Conservation (phyloP, 2,113 vertebrate genomes). For the Pollimyrus isidori region DNA sequence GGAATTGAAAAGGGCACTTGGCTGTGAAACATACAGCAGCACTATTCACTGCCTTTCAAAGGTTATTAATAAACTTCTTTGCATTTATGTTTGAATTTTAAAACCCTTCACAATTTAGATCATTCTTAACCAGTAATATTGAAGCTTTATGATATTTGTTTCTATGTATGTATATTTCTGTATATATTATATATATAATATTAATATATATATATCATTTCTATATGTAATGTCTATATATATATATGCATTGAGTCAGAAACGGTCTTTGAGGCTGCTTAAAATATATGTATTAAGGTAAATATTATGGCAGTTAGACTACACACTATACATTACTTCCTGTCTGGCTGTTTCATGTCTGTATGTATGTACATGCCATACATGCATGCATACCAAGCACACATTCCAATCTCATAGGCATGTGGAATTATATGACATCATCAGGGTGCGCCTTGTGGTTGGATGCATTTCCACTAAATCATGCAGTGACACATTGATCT, state of each 20-base stretch:
- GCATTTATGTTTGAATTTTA: background rate
- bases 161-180: slow-evolving; percentile 1
- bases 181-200: background rate
- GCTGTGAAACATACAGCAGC: slow-evolving; percentile 32
- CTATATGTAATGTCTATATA: background rate
- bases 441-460: background rate
- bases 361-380: background rate
- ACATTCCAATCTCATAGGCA: background rate
- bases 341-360: background rate
- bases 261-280: background rate
- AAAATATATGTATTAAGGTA: background rate
- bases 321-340: slow-evolving; percentile 9
- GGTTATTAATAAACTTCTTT: slow-evolving; percentile 19
- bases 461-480: background rate
- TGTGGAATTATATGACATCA: slow-evolving; percentile 1
- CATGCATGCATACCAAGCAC: background rate
- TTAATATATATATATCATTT: background rate
- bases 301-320: background rate
- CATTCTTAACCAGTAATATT: background rate
- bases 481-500: background rate
- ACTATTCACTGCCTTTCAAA: slow-evolving; percentile 41
- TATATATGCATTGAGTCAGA: background rate
- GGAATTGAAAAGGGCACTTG: slow-evolving; percentile 38
- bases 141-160: background rate
- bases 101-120: background rate